Evolutionary conservation across 2,113 vertebrate species (phyloP).

Genomic region (Salvelinus namaycush): DNA sequence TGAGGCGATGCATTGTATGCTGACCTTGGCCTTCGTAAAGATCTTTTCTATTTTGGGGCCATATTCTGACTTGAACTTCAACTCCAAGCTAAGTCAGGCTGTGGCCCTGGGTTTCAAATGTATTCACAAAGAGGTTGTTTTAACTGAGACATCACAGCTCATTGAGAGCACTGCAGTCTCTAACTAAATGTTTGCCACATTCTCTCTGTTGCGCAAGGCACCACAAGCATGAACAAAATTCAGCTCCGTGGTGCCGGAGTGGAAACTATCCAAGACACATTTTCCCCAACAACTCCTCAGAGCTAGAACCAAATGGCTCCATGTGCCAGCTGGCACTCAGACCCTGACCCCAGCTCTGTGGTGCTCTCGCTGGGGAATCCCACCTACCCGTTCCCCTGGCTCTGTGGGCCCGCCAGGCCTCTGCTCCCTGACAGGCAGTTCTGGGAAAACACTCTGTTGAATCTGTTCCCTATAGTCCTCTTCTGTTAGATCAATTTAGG

Average conservation of each 20-base stretch:
- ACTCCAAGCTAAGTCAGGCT: conserved; percentile 33
- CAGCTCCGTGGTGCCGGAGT: conserved; percentile 27
- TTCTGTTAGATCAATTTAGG: conserved; percentile 3
- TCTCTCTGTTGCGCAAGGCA: conserved; percentile 53
- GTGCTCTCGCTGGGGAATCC: not conserved
- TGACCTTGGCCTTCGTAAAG: not conserved
- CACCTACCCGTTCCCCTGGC: conserved; percentile 15
- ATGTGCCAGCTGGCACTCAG: conserved; percentile 16
- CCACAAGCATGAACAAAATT: conserved; percentile 14
- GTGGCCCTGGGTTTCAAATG: not conserved
- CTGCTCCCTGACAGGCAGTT: conserved; percentile 6
- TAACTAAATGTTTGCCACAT: conserved; percentile 51
- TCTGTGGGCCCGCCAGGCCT: conserved; percentile 18
- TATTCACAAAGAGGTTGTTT: conserved; percentile 56
- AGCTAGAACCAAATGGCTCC: conserved; percentile 6
- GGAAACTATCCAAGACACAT: conserved; percentile 4
- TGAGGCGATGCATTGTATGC: too few relatives aligned
- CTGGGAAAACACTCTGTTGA: conserved; percentile 18
- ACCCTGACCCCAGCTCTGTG: not conserved
- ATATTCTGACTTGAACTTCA: conserved; percentile 12
- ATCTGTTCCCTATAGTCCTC: conserved; percentile 13
- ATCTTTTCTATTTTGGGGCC: conserved; percentile 6
- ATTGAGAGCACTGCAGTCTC: conserved; percentile 60
- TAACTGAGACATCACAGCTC: conserved; percentile 54
- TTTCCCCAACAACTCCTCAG: conserved; percentile 8